A percentile compares a stretch with the other conserved stretches of the same genome.
These are phyloP conservation scores for Riptortus pedestris DNA, from an alignment of 1,140 invertebrate species.

Conservation along the genomic window DNA sequence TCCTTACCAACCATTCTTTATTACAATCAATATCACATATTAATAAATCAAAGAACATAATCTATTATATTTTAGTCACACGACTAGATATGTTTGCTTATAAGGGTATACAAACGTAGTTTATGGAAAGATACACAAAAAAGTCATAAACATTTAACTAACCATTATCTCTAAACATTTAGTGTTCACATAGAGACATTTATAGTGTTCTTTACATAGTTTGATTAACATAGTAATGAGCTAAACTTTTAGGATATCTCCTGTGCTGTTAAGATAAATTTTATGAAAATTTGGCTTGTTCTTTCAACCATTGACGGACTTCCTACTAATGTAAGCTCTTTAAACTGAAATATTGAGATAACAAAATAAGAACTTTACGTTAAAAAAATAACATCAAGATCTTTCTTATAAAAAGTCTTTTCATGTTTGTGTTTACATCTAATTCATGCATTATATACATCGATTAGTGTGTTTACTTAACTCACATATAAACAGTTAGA, in stretches of 20 bases:
- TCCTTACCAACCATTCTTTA: too few relatives aligned
- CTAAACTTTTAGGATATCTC: background rate
- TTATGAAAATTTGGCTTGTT: too few relatives aligned
- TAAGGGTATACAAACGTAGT: background rate
- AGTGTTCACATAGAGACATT: too few relatives aligned
- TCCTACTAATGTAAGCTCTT: background rate
- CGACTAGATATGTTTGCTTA: constrained; percentile 11
- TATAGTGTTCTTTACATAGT: background rate
- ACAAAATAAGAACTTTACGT: constrained; percentile 12
- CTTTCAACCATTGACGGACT: background rate
- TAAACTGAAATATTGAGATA: constrained; percentile 13
- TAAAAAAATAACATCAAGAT: constrained; percentile 19
- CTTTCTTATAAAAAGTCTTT: constrained; percentile 3
- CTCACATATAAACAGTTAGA: background rate
- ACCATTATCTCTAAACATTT: too few relatives aligned
- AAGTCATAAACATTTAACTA: too few relatives aligned
- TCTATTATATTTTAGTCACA: background rate
- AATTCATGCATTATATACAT: background rate
- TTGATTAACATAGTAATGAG: background rate
- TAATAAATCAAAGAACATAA: too few relatives aligned
- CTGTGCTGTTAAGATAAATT: too few relatives aligned
- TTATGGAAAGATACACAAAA: too few relatives aligned
- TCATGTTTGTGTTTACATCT: too few relatives aligned
- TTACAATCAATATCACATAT: too few relatives aligned
- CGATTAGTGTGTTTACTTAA: background rate